Evolutionary conservation across 2,888 invertebrate genomes (phyloP), one percentile per base, ranked within the genome.

Genomic region (Schrankia costaestrigalis): DNA sequence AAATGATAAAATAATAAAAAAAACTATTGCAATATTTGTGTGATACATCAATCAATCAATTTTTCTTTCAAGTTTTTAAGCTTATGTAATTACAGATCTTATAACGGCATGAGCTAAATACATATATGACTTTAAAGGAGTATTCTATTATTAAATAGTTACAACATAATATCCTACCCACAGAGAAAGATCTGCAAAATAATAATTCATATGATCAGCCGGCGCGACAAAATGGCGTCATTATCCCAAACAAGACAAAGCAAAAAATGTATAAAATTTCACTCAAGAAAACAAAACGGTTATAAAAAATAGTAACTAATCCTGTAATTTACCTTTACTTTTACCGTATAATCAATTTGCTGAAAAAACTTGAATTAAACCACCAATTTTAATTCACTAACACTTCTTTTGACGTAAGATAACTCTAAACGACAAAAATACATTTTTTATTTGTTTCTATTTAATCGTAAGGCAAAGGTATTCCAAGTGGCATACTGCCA

Each of bases 191-290:
- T 41, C 51, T 41, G 62, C 52, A 76, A 79, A 79, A 77, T 78
- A 77, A 69, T 76, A 78, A 74, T 74, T 78, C 71, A 42, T 59
- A 62, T 42, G 77, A 87, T 87, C 86, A 87, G 87, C 87, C 87
- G 87, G 87, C 85, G 84, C 83, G 71, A 87, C 87, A 87, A 87
- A 84, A 87, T 87, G 87, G 87, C 87, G 87, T 87, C 87, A 84
- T 76, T 67, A 72, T 71, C 71, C 71, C 71, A 79, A 78, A 83
- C 79, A 83, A 82, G 78, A 71, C 65, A 67, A 69, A 67, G 66
- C 57, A 58, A 59, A 65, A 63, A 65, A 51, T 56, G 41, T 27
- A 37, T 14, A 41, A 10, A 37, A 41, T 28, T 34, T 35, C 36
- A 30, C 30, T 15, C 35, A 26, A 29, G 12, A 35, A 35, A 17